Base-by-base conservation (phyloP, 2,113 vertebrate species). In the human (Homo sapiens) region DNA sequence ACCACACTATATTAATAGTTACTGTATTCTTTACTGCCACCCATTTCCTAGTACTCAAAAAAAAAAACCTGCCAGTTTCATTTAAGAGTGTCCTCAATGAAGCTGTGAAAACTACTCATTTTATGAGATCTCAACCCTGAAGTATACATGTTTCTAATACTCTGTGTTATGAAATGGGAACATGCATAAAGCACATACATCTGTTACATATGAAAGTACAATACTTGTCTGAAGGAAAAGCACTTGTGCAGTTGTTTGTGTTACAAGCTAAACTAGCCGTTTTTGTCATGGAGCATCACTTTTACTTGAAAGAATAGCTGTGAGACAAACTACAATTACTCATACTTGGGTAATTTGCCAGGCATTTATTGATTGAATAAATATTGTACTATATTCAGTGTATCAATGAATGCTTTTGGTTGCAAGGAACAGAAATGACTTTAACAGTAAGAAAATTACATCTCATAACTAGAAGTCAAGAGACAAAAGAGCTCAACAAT, bases 241-340 rank as follows among this genome's bases (percentile, higher is more conserved):
- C 11, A 38, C 14, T 35, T 5, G 7, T 38, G 16, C 4, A 8
- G 4, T 11, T 79, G 75, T 88, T 64, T 75, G 72, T 85, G 64
- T 93, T 95, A 93, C 43, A 43, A 80, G 73, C 40, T 70, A 84
- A 93, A 89, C 82, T 93, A 84, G 64, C n/a, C 8, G 8, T 43
- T 50, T 95, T 38, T 76, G 10, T 93, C 81, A 40, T 3, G 30
- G 52, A 94, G 70, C 13, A 43, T n/a, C 12, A n/a, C 35, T 66
- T 86, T 50, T 75, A 86, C 43, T 76, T 80, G 78, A 86, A 92
- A 72, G 66, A 64, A 81, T 27, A 73, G 11, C 10, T 30, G 16
- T 45, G 48, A 79, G 55, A 89, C 55, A 89, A 68, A 76, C 66
- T 43, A 73, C 11, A 81, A 12, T 32, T 82, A 66, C 70, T 96